Conservation (phyloP, 2,113 vertebrate genomes). For the Gorsachius goisagi region DNA sequence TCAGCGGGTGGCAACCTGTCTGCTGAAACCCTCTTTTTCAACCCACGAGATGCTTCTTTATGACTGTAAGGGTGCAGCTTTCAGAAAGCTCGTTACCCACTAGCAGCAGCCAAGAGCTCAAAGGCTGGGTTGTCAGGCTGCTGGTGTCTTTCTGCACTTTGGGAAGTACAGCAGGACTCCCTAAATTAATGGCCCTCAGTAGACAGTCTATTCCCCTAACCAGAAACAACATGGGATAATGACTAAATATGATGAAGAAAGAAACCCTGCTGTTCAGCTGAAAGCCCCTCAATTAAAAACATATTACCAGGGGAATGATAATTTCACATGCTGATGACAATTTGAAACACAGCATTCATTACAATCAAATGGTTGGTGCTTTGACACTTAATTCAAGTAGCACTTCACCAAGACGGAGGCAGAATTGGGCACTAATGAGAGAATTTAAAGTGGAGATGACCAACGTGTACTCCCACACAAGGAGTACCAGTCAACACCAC, state of each 20-base stretch:
- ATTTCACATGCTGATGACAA: slow-evolving; percentile 24
- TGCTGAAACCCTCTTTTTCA: neutral
- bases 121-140: neutral
- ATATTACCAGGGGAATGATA: neutral
- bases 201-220: neutral
- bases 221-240: neutral
- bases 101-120: neutral
- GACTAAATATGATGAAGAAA: neutral
- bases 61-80: neutral
- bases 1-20: neutral
- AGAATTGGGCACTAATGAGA: neutral
- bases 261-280: slow-evolving; percentile 3
- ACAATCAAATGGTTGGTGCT: neutral
- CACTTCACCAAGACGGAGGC: neutral
- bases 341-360: neutral
- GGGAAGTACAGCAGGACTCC: neutral
- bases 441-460: neutral
- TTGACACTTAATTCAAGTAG: neutral
- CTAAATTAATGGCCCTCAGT: neutral
- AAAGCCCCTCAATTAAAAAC: slow-evolving; percentile 45
- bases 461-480: neutral
- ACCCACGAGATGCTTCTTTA: neutral
- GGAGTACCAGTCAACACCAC: neutral
- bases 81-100: neutral
- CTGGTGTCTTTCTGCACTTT: neutral